Percentiles rank a stretch among this genome's conserved stretches.
Conservation (phyloP, 1,140 invertebrate species). For the Pseudomyrmex concolor region DNA sequence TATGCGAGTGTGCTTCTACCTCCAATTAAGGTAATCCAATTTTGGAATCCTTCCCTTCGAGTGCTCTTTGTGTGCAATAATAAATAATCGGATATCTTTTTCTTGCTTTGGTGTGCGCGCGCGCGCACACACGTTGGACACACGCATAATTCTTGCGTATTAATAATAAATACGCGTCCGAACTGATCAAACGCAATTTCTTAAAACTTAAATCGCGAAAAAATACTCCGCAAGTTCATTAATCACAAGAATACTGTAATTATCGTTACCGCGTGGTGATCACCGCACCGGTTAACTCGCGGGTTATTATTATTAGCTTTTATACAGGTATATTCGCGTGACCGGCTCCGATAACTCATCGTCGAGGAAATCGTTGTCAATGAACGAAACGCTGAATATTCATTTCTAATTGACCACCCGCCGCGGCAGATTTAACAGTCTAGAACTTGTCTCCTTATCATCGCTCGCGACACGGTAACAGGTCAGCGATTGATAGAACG, state of each 20-base stretch:
- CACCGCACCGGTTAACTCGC: conserved; percentile 14
- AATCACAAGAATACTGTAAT: conserved; percentile 63
- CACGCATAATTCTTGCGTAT: conserved; percentile 28
- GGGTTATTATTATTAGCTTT: conserved; percentile 58
- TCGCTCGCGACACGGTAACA: conserved; percentile 60
- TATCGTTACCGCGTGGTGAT: conserved; percentile 57
- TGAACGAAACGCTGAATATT: conserved; percentile 65
- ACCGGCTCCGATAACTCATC: conserved; percentile 58
- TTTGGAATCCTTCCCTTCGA: conserved; percentile 44
- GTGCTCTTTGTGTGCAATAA: conserved; percentile 19
- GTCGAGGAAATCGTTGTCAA: conserved; percentile 57
- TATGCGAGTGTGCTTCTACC: conserved; percentile 12
- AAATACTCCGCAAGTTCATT: conserved; percentile 49
- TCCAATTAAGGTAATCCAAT: conserved; percentile 75
- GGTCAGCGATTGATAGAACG: conserved; percentile 67
- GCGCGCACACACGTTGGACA: neutral
- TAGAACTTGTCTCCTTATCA: conserved; percentile 52
- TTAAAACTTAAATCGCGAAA: conserved; percentile 14
- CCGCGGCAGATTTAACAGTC: conserved; percentile 25
- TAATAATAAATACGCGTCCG: neutral
- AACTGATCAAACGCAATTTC: neutral
- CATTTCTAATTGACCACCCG: conserved; percentile 67
- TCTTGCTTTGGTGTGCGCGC: conserved; percentile 1
- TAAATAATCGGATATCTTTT: conserved; percentile 21
- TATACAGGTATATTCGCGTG: conserved; percentile 57